Evolutionary conservation across 2,888 invertebrate species (phyloP).

Genomic region (Oscheius sp.): DNA sequence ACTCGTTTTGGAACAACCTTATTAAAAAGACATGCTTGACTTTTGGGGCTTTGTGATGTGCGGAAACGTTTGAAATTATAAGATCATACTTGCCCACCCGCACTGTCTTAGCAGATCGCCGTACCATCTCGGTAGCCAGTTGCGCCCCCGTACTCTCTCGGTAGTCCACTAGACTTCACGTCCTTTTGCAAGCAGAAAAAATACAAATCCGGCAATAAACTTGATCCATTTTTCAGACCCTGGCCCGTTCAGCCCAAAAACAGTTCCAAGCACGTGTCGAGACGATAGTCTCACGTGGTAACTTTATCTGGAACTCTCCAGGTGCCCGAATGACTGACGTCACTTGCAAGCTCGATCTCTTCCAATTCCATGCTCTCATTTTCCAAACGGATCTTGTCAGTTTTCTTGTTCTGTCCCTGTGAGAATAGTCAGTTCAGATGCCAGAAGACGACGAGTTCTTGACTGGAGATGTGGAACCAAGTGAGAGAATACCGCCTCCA

Average conservation of each 20-base stretch:
- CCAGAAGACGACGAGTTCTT: neutral
- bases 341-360: conserved; percentile 10
- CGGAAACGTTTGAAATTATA: too few relatives aligned
- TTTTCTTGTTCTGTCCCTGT: neutral
- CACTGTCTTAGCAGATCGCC: too few relatives aligned
- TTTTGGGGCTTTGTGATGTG: too few relatives aligned
- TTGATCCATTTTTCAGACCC: neutral
- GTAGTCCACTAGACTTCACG: too few relatives aligned
- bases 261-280: neutral
- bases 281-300: neutral
- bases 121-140: too few relatives aligned
- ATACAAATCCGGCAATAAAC: too few relatives aligned
- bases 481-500: neutral
- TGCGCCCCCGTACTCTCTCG: too few relatives aligned
- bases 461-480: neutral
- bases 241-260: neutral
- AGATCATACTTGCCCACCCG: too few relatives aligned
- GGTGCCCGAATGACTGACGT: neutral
- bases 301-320: conserved; percentile 12
- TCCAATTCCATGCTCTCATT: conserved; percentile 10
- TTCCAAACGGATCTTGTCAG: conserved; percentile 17
- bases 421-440: neutral
- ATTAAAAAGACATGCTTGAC: neutral
- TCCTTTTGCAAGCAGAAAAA: too few relatives aligned
- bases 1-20: neutral